These are phyloP conservation scores for Volucella zonaria DNA, from an alignment of 2,888 invertebrate species.

Conservation along the genomic window DNA sequence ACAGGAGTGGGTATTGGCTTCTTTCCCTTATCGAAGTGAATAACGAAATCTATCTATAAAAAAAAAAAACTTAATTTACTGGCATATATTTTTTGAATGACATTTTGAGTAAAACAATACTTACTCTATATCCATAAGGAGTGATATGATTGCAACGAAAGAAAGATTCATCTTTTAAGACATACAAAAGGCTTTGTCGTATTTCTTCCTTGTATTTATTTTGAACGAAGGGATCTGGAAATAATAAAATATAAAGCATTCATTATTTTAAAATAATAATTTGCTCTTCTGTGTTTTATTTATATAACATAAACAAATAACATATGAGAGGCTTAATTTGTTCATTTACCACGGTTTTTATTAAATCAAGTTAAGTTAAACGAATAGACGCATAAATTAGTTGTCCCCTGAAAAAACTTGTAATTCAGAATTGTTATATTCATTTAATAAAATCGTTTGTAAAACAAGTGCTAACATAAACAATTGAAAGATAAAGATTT, in stretches of 20 bases:
- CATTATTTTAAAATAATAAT: not conserved
- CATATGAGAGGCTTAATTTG: too few relatives aligned
- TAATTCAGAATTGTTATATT: too few relatives aligned
- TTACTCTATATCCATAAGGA: constrained; percentile 81
- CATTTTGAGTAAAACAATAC: not conserved
- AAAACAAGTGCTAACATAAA: too few relatives aligned
- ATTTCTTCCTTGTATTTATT: constrained; percentile 78
- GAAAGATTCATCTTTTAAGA: constrained; percentile 78
- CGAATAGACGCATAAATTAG: too few relatives aligned
- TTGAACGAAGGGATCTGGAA: constrained; percentile 70
- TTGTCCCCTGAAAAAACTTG: too few relatives aligned
- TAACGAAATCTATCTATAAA: constrained; percentile 81
- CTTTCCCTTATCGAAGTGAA: constrained; percentile 80
- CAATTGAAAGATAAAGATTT: too few relatives aligned
- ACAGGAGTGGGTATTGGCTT: constrained; percentile 77
- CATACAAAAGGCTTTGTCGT: constrained; percentile 75
- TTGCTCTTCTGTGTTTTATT: not conserved
- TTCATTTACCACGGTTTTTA: too few relatives aligned
- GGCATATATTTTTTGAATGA: not conserved
- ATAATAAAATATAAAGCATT: not conserved
- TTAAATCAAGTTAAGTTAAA: too few relatives aligned
- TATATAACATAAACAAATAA: too few relatives aligned
- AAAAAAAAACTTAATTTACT: constrained; percentile 26
- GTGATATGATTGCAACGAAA: constrained; percentile 81
- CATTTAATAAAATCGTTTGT: too few relatives aligned